Evolutionary conservation across 2,888 invertebrate genomes (phyloP).

Genomic region (Agapostemon virescens): DNA sequence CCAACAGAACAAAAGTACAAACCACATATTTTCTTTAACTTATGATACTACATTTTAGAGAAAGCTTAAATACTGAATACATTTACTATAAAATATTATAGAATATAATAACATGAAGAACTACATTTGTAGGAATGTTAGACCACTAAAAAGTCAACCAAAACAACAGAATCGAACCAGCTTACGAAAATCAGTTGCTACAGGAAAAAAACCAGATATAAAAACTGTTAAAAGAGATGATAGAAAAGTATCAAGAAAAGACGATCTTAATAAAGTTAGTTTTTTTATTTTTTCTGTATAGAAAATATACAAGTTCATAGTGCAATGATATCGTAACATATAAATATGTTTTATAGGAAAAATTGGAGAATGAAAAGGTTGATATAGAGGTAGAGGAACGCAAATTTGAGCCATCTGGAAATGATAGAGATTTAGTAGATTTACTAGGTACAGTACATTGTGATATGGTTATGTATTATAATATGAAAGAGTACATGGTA

Average conservation of each 20-base stretch:
- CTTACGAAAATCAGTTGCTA: conserved; percentile 75
- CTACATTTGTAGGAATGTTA: conserved; percentile 72
- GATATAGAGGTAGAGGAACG: conserved; percentile 87
- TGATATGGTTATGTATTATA: neutral
- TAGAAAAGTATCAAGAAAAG: conserved; percentile 81
- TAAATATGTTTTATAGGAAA: conserved; percentile 78
- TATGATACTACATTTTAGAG: neutral
- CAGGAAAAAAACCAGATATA: conserved; percentile 78
- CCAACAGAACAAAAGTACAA: conserved; percentile 89
- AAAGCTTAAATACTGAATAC: neutral
- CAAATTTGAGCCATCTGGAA: conserved; percentile 91
- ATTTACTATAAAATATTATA: neutral
- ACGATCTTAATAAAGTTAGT: conserved; percentile 75
- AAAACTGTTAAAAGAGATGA: conserved; percentile 78
- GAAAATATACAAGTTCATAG: neutral
- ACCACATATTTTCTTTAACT: neutral
- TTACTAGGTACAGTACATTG: conserved; percentile 85
- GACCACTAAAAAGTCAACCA: conserved; percentile 75
- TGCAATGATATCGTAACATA: conserved; percentile 7
- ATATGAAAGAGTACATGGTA: neutral
- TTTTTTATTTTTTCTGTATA: conserved; percentile 25
- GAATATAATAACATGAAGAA: conserved; percentile 13
- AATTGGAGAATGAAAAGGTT: conserved; percentile 86
- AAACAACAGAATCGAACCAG: conserved; percentile 76
- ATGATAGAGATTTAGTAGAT: conserved; percentile 96